Conservation (phyloP, 2,113 vertebrate species). For the Rhinoderma darwinii region DNA sequence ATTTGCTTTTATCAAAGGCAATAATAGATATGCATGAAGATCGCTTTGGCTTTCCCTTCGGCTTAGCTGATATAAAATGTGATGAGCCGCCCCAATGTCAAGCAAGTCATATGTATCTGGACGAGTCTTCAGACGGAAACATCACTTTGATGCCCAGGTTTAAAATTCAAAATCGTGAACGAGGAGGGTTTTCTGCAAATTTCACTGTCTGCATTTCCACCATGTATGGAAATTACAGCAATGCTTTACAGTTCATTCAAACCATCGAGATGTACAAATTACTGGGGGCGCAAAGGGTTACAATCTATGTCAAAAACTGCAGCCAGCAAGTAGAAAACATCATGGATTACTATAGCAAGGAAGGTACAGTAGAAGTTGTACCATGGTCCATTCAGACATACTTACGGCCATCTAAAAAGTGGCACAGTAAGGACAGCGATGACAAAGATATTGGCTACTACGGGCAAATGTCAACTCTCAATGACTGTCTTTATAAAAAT, state of each 20-base stretch:
- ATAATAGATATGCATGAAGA: conserved; percentile 4
- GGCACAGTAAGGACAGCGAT: background rate
- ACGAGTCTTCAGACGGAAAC: too few species aligned
- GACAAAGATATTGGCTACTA: conserved; percentile 59
- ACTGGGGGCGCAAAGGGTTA: conserved; percentile 41
- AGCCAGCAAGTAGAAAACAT: background rate
- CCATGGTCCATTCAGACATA: conserved; percentile 41
- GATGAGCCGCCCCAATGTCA: background rate
- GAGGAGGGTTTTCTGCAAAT: background rate
- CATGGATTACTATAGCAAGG: conserved; percentile 25
- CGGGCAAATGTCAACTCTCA: conserved; percentile 56
- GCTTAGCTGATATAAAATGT: conserved; percentile 10
- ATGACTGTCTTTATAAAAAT: conserved; percentile 62
- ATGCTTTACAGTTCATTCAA: conserved; percentile 54
- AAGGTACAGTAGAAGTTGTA: conserved; percentile 40
- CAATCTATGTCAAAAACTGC: conserved; percentile 34
- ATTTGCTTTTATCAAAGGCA: background rate
- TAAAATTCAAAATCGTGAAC: conserved; percentile 19
- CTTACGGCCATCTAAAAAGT: background rate
- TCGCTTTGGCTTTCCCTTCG: conserved; percentile 33
- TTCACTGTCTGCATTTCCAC: conserved; percentile 55
- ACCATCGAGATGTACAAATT: conserved; percentile 51
- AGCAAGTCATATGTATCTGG: background rate
- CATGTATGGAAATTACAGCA: conserved; percentile 50
- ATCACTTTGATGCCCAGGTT: background rate